Conservation (phyloP, 2,113 vertebrate genomes). For the Macquaria australasica region DNA sequence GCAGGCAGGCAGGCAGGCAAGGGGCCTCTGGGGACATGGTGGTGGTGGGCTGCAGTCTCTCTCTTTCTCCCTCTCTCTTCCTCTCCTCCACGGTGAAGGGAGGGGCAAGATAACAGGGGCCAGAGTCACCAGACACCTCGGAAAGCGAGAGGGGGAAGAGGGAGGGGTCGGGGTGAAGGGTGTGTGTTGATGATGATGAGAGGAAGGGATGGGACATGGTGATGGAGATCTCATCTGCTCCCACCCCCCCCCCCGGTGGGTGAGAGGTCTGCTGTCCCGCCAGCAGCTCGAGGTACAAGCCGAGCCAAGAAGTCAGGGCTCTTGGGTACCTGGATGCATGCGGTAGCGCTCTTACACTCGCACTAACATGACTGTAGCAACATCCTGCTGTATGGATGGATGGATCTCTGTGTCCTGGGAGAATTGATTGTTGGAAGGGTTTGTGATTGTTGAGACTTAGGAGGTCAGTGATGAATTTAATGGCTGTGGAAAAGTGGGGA, state of each 20-base stretch:
- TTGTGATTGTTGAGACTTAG: conserved; percentile 34
- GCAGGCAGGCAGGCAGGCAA: conserved; percentile 67
- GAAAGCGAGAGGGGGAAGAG: conserved; percentile 30
- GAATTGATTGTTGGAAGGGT: conserved; percentile 38
- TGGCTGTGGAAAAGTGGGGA: conserved; percentile 18
- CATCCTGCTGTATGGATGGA: conserved; percentile 19
- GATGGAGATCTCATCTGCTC: conserved; percentile 58
- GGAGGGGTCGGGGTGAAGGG: conserved; percentile 42
- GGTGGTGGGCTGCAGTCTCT: conserved; percentile 82
- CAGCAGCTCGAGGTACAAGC: conserved; percentile 31
- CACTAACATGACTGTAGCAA: conserved; percentile 11
- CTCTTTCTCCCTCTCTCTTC: conserved; percentile 71
- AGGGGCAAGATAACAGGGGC: conserved; percentile 80
- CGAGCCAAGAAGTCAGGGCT: conserved; percentile 51
- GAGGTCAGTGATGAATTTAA: conserved; percentile 38
- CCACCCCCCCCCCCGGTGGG: background rate
- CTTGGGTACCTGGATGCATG: conserved; percentile 1
- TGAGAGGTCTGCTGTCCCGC: conserved; percentile 43
- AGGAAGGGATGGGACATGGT: conserved; percentile 46
- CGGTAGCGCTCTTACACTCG: background rate
- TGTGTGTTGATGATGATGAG: conserved; percentile 63
- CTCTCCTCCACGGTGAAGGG: conserved; percentile 75
- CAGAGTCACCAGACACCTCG: conserved; percentile 85
- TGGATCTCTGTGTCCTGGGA: background rate
- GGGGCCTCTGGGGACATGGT: conserved; percentile 82